A percentile compares a stretch with the other conserved stretches of the same genome.
Conservation (phyloP, 1,140 invertebrate genomes). For the Himalopsyche phryganea region DNA sequence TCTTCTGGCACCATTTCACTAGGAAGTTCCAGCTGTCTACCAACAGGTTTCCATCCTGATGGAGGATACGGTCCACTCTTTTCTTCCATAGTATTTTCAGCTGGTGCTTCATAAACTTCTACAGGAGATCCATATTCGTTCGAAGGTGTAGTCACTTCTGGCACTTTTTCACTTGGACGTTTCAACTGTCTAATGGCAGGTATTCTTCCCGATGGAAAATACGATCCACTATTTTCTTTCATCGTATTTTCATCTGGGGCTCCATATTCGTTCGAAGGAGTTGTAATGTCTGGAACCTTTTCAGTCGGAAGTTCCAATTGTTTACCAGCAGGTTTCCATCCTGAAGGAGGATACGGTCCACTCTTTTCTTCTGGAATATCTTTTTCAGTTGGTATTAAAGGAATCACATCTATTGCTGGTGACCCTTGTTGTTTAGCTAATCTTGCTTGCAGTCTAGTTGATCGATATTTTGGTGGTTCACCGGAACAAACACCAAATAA, state of each 20-base stretch:
- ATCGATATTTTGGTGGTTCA: conserved; percentile 5
- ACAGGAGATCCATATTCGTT: conserved; percentile 36
- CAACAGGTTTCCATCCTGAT: too few relatives aligned
- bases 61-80: too few relatives aligned
- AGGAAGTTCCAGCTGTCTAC: too few relatives aligned
- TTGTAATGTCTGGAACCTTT: conserved; percentile 40
- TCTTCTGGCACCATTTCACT: too few relatives aligned
- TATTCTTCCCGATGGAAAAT: too few relatives aligned
- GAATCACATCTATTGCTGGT: conserved; percentile 5
- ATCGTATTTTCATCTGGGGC: too few relatives aligned
- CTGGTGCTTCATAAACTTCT: conserved; percentile 34
- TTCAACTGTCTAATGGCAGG: too few relatives aligned
- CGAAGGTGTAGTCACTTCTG: too few relatives aligned
- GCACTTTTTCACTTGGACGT: too few relatives aligned
- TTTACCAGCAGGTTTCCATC: conserved; percentile 40
- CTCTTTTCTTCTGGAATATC: conserved; percentile 8
- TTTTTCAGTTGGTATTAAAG: conserved; percentile 36
- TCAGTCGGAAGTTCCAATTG: conserved; percentile 43
- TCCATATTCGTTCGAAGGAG: conserved; percentile 43
- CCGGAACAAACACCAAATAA: not conserved
- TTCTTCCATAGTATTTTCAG: too few relatives aligned
- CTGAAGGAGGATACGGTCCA: conserved; percentile 46
- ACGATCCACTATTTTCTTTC: too few relatives aligned
- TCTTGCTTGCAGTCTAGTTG: conserved; percentile 3
- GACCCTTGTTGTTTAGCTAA: not conserved